Conservation (phyloP, 2,113 vertebrate genomes). For the Sylvietta virens region DNA sequence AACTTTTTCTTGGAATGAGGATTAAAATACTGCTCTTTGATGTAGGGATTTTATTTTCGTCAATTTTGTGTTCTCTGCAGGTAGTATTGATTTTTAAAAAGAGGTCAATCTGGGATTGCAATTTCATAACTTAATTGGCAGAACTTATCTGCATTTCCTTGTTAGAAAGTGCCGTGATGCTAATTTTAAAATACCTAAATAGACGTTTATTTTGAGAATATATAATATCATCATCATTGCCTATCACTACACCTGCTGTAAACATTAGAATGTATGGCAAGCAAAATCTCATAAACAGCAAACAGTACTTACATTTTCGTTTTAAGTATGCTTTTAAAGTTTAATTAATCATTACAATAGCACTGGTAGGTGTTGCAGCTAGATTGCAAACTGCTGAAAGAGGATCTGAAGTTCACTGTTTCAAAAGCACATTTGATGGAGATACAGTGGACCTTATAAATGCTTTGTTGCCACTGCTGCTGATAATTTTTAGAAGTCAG, state of each 20-base stretch:
- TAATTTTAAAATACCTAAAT: not conserved
- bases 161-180: not conserved
- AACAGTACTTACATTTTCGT: not conserved
- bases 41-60: accelerated
- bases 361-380: not conserved
- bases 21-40: not conserved
- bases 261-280: not conserved
- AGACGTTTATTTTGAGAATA: not conserved
- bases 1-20: no score
- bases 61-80: not conserved
- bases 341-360: not conserved
- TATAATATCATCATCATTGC: accelerated
- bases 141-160: not conserved
- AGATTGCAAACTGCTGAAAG: not conserved
- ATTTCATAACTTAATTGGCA: not conserved
- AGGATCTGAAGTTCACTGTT: not conserved
- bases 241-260: not conserved
- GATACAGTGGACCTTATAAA: not conserved
- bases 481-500: not conserved
- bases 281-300: not conserved
- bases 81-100: accelerated
- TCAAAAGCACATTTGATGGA: not conserved
- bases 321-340: not conserved
- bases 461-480: not conserved
- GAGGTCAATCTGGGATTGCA: not conserved